Percentiles rank a stretch among this genome's conserved stretches.
Conservation (phyloP, 2,888 invertebrate species). For the Pinctada fucata region DNA sequence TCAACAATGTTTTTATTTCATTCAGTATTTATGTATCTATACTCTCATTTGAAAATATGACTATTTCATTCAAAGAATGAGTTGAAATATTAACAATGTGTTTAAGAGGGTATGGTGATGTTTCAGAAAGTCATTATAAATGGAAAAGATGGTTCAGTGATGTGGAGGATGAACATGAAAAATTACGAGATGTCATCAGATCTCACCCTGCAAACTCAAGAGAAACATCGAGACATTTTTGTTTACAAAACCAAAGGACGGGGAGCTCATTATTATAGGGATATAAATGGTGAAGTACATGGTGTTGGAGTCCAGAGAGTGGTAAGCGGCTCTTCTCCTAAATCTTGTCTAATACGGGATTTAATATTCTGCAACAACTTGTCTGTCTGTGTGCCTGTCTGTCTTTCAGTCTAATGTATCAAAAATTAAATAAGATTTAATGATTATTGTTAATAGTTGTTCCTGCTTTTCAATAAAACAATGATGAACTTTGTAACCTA, state of each 20-base stretch:
- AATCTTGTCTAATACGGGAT: no score
- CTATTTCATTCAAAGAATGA: no score
- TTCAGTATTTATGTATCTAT: neutral
- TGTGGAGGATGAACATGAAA: conserved; percentile 61
- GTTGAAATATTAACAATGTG: no score
- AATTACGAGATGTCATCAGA: conserved; percentile 65
- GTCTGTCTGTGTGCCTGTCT: neutral
- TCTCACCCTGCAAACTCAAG: conserved; percentile 60
- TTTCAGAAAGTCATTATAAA: conserved; percentile 65
- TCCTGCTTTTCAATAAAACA: neutral
- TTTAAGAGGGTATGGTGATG: no score
- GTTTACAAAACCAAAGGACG: conserved; percentile 61
- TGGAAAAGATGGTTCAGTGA: conserved; percentile 64
- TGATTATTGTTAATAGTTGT: neutral
- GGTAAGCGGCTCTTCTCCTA: neutral
- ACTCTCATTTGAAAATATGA: no score
- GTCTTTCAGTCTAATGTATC: neutral
- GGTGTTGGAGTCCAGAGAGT: conserved; percentile 28
- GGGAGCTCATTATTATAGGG: conserved; percentile 22
- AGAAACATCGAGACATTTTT: conserved; percentile 61
- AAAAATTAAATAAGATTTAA: neutral
- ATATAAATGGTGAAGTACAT: conserved; percentile 13
- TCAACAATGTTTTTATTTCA: neutral
- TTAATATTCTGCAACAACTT: neutral
- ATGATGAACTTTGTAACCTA: no score